phyloP scores from a whole-genome alignment of 2,888 invertebrate species.

The Octodonta nipae region DNA sequence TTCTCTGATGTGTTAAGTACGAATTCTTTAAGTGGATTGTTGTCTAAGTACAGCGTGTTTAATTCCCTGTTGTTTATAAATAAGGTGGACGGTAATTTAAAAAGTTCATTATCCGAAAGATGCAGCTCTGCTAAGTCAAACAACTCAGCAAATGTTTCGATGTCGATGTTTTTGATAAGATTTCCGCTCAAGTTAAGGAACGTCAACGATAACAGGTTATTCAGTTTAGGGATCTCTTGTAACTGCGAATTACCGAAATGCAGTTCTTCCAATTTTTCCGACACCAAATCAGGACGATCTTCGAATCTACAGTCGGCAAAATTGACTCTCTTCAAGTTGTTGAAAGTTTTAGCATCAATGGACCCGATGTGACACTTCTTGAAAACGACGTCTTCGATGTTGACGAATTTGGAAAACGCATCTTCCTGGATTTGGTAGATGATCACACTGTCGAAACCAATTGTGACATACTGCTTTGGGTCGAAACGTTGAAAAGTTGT shows the following conservation, averaged over 20 bases:
- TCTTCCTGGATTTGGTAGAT: slow-evolving; percentile 51
- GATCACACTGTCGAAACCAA: slow-evolving; percentile 30
- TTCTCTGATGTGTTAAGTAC: slow-evolving; percentile 48
- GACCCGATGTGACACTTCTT: slow-evolving; percentile 52
- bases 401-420: slow-evolving; percentile 55
- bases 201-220: slow-evolving; percentile 35
- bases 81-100: slow-evolving; percentile 46
- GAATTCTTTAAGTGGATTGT: slow-evolving; percentile 52
- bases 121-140: slow-evolving; percentile 57
- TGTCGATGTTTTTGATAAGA: slow-evolving; percentile 46
- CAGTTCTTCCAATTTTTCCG: slow-evolving; percentile 43
- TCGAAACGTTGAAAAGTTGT: slow-evolving; percentile 17
- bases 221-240: slow-evolving; percentile 43
- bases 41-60: slow-evolving; percentile 53
- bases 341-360: slow-evolving; percentile 58
- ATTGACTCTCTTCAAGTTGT: slow-evolving; percentile 43
- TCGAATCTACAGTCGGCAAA: slow-evolving; percentile 24
- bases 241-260: slow-evolving; percentile 59
- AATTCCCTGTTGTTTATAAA: slow-evolving; percentile 54
- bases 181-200: slow-evolving; percentile 58
- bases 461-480: slow-evolving; percentile 15
- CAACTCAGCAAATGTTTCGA: slow-evolving; percentile 47
- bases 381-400: slow-evolving; percentile 55
- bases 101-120: slow-evolving; percentile 55
- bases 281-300: slow-evolving; percentile 19